Percentiles rank a stretch among this genome's conserved stretches.
These are phyloP conservation scores for Tringa solitaria DNA, from an alignment of 2,113 vertebrate genomes.

Conservation along the genomic window DNA sequence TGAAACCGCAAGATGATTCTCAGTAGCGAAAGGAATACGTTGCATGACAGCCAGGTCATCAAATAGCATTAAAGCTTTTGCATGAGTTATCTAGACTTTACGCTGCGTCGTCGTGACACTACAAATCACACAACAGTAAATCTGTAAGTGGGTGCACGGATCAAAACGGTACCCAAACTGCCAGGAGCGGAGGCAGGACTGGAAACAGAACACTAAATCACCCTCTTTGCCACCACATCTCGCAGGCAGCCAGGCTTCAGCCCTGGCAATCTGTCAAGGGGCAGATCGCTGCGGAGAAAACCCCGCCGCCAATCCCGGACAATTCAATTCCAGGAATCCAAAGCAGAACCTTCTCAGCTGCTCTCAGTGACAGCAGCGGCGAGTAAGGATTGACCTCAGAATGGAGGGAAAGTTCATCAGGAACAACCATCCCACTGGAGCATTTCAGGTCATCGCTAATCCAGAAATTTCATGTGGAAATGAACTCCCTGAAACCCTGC, in stretches of 20 bases:
- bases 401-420: background rate
- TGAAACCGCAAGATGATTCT: background rate
- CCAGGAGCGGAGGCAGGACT: background rate
- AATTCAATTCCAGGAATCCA: background rate
- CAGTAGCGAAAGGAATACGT: rapidly evolving
- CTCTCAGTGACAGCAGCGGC: background rate
- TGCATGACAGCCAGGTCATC: background rate
- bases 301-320: background rate
- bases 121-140: background rate
- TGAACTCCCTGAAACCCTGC: background rate
- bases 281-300: background rate
- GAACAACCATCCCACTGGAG: background rate
- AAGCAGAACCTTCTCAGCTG: background rate
- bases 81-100: background rate
- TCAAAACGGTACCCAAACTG: background rate
- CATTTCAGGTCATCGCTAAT: background rate
- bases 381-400: background rate
- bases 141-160: background rate
- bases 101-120: background rate
- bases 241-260: background rate
- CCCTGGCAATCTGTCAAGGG: background rate
- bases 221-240: background rate
- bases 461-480: background rate
- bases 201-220: background rate
- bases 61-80: background rate